Base-by-base conservation (phyloP, 2,113 vertebrate genomes). In the Chrysemys picta region DNA sequence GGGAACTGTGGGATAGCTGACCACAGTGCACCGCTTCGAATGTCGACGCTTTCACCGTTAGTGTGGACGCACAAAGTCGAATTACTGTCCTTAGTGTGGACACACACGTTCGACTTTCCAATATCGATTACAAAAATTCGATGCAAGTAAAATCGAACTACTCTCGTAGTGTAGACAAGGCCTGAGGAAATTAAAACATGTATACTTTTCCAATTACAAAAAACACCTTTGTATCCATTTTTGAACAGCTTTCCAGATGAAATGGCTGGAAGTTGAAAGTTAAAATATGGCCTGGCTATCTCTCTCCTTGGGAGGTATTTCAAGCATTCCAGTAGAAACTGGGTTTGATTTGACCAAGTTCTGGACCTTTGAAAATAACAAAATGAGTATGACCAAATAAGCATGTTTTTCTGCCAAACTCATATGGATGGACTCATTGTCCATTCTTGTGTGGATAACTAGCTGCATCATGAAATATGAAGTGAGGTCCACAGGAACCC, bases 251-350 rank as follows among this genome's bases (percentile, higher is more conserved):
- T 24, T 94, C n/a, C 45, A 81, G 53, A 24, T 59, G 31, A 21
- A 84, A 42, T 75, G n/a, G n/a, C 69, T 72, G 16, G 35, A 72
- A 35, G 10, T 83, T 91, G 53, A 89, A 78, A 89, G 87, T 8
- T 91, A 82, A 82, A 22, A 84, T 59, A 94, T 96, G 86, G 35
- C 16, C 86, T 45, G 5, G n/a, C n/a, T 80, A 59, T 3, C 90
- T 59, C 76, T 96, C 89, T 80, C 82, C 49, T 25, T 85, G 80
- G 76, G 91, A 90, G 89, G 52, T 50, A 79, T 93, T 93, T 62
- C 80, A 87, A 93, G 81, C 85, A 17, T 89, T 96, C 88, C 78
- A 92, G 82, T 96, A 87, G 93, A 95, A 96, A 95, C 19, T 72
- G 0, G 45, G 56, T 89, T 94, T 94, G 90, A 94, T 96, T 90